These are phyloP conservation scores for Phymorhynchus buccinoides DNA, from an alignment of 1,140 invertebrate species.

Conservation along the genomic window DNA sequence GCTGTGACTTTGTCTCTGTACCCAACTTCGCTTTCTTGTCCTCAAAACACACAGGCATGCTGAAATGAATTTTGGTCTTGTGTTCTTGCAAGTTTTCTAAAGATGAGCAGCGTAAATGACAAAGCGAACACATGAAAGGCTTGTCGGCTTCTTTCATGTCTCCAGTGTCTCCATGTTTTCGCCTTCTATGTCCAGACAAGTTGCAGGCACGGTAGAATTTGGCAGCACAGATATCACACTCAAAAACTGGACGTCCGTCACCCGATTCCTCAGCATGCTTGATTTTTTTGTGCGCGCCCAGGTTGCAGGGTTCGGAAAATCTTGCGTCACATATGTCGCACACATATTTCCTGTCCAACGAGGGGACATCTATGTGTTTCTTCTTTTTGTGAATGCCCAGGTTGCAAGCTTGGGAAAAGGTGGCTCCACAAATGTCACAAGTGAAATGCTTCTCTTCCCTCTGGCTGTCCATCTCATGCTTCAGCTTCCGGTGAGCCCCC, in stretches of 20 bases:
- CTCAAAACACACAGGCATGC: neutral
- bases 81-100: slow-evolving; percentile 23
- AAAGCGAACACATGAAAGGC: slow-evolving; percentile 20
- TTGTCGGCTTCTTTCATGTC: slow-evolving; percentile 21
- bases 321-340: slow-evolving; percentile 34
- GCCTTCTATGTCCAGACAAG: slow-evolving; percentile 21
- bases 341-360: slow-evolving; percentile 28
- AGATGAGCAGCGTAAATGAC: slow-evolving; percentile 9
- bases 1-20: neutral
- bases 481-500: slow-evolving; percentile 32
- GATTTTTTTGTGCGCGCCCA: slow-evolving; percentile 36
- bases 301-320: slow-evolving; percentile 32
- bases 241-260: slow-evolving; percentile 24
- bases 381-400: slow-evolving; percentile 35
- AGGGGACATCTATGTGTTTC: slow-evolving; percentile 8
- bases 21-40: neutral
- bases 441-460: slow-evolving; percentile 18
- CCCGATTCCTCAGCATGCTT: slow-evolving; percentile 36
- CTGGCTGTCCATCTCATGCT: slow-evolving; percentile 17
- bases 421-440: slow-evolving; percentile 33
- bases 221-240: slow-evolving; percentile 31
- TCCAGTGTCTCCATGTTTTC: slow-evolving; percentile 27
- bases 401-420: slow-evolving; percentile 36
- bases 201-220: slow-evolving; percentile 38
- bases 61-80: slow-evolving; percentile 19